Evolutionary conservation across 2,797 vertebrate species (phyloP), one percentile per base, ranked within the genome.

Genomic region (Anguilla obscura): DNA sequence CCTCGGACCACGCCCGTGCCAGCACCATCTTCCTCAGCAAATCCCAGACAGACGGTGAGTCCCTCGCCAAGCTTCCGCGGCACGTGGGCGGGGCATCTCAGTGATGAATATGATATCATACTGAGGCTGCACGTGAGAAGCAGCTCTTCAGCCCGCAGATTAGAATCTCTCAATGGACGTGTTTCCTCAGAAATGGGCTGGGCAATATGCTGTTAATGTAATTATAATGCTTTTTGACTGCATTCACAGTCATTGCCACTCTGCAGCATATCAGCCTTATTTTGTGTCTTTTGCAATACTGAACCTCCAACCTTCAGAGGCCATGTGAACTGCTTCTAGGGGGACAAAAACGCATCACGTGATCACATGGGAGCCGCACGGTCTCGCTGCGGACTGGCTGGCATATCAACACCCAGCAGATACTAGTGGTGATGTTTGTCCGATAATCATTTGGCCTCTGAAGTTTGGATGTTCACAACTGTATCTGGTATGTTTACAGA

Each of bases 21-120:
- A 96, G 96, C 96, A 96, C 96, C 95, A 96, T 97, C 94, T 97
- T 97, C 91, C 93, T 97, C 92, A 97, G 96, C 95, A 97, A 97
- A 93, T 97, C 96, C 90, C 96, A 97, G 92, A 96, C 95, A 18
- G 96, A 97, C 94, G 96, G 96, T 97, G 95, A 96, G 94, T 45
- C 45, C 16, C 36, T 5, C 18, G 16, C 33, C n/a, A 24, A 27
- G 63, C 63, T 69, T 27, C 63, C 9, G 24, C 14, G 16, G 16
- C 12, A 18, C 56, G 56, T 76, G 14, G 74, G 33, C 18, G 12
- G 69, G 30, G 27, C 9, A 16, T 14, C 69, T 4, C 18, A 74
- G 2, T 0, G 27, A 30, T 9, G n/a, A 69, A n/a, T n/a, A 6
- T n/a, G 63, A n/a, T n/a, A n/a, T 4, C 7, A n/a, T 24, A 27